A percentile compares a stretch with the other conserved stretches of the same genome.
Evolutionary conservation across 1,140 invertebrate genomes (phyloP).

Genomic region (Drosophila kurseongensis): DNA sequence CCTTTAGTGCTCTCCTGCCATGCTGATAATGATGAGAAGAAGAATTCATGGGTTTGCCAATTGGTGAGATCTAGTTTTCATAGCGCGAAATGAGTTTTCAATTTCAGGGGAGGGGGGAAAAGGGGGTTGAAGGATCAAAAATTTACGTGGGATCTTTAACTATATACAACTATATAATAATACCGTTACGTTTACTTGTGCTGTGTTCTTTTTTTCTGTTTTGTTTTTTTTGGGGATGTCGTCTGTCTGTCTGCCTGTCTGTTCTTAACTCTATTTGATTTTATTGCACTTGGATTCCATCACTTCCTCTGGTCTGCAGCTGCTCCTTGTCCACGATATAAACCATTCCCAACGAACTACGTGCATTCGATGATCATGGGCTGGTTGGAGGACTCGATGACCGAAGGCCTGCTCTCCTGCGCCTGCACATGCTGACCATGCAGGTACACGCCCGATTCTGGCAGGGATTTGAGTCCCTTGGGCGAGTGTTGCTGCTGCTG

Average conservation of each 20-base stretch:
- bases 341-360: constrained; percentile 84
- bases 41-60: constrained; percentile 68
- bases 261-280: constrained; percentile 47
- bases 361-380: constrained; percentile 95
- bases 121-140: neutral
- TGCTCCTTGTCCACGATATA: neutral
- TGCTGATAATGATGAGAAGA: constrained; percentile 37
- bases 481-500: constrained; percentile 57
- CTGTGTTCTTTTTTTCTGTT: constrained; percentile 28
- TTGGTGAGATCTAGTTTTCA: constrained; percentile 81
- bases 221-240: neutral
- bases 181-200: constrained; percentile 81
- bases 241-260: constrained; percentile 56
- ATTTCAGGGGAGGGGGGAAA: constrained; percentile 35
- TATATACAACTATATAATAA: constrained; percentile 81
- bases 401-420: constrained; percentile 90
- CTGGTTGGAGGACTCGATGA: constrained; percentile 93
- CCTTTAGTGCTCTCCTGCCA: constrained; percentile 46
- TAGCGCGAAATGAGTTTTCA: constrained; percentile 68
- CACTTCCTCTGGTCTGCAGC: constrained; percentile 44
- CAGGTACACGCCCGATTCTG: constrained; percentile 83
- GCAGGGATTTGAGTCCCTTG: constrained; percentile 57
- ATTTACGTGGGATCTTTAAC: constrained; percentile 18
- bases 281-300: constrained; percentile 79
- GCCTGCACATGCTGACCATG: constrained; percentile 84